Base-by-base conservation (phyloP, 2,888 invertebrate species). In the Abscondita cerata region DNA sequence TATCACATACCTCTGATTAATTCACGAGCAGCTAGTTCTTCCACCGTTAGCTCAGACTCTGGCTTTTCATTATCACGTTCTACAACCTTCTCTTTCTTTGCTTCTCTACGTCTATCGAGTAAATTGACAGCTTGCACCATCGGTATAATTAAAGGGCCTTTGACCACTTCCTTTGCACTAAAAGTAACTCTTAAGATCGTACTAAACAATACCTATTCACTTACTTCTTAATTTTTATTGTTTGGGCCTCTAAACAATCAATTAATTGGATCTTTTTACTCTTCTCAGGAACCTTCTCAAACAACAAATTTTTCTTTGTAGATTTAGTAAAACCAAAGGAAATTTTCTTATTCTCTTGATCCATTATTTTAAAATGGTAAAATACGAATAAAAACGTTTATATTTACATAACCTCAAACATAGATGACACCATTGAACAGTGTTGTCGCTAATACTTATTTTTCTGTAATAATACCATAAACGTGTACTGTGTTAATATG, bases 271-370 rank as follows among this genome's bases (percentile, higher is more conserved):
- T 71, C 16, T 70, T 85, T 70, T 83, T 84, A 59, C 86, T 85
- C 56, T 83, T 81, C 50, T 80, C 77, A n/a, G 71, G 67, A 71
- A 74, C 70, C 65, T 67, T 75, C 11, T 66, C 68, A 38, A 84
- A 70, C 8, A 86, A 69, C 58, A 77, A 78, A 4, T 83, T 68
- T 72, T 86, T 87, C 70, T 86, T 87, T 3, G 80, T 75, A 0
- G 86, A 83, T 83, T 92, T 93, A 71, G 83, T 87, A 80, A 93
- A 93, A 48, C 90, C 88, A 78, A 93, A 93, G 0, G 92, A 92
- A 75, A 93, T 88, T 77, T 92, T 92, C 69, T 91, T 91, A 52
- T 81, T 78, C 68, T 89, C 88, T 34, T 50, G 47, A 9, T 59
- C 57, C 64, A 68, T 66, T 57, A 6, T 18, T 19, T 44, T 12